Conservation (phyloP, 2,797 vertebrate species). For the Siniperca scherzeri region DNA sequence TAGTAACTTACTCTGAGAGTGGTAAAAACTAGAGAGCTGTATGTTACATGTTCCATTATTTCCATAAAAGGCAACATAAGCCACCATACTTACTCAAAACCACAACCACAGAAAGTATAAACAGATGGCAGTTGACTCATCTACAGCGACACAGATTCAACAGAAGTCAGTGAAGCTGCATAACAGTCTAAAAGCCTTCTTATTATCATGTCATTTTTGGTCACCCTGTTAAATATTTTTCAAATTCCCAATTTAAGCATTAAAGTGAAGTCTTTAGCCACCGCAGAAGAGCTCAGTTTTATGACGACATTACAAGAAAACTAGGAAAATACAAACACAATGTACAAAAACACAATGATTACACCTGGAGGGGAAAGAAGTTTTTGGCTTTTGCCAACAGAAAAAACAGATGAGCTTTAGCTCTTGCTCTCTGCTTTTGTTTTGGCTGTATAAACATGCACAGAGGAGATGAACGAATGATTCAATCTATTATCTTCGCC, state of each 20-base stretch:
- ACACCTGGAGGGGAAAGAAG: slow-evolving; percentile 28
- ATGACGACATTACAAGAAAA: slow-evolving; percentile 7
- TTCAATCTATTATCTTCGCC: slow-evolving; percentile 56
- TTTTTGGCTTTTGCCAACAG: slow-evolving; percentile 27
- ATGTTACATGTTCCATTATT: slow-evolving; percentile 24
- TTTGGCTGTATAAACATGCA: slow-evolving; percentile 54
- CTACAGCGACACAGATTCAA: slow-evolving; percentile 1
- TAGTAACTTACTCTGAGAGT: not conserved
- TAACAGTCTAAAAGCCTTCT: slow-evolving; percentile 5
- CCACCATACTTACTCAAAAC: slow-evolving; percentile 18
- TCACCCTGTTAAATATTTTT: slow-evolving; percentile 19
- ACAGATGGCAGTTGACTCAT: slow-evolving; percentile 42
- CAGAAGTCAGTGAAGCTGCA: slow-evolving; percentile 1
- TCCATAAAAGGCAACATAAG: slow-evolving; percentile 30
- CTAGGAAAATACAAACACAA: slow-evolving; percentile 20
- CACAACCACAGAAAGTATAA: slow-evolving; percentile 37
- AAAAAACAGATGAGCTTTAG: slow-evolving; percentile 44
- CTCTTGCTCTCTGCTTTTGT: slow-evolving; percentile 51
- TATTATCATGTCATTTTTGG: slow-evolving; percentile 1
- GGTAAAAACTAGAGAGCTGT: slow-evolving; percentile 12
- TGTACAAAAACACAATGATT: slow-evolving; percentile 31
- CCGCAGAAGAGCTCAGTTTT: not conserved
- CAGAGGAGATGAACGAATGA: slow-evolving; percentile 53
- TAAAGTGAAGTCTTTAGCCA: not conserved
- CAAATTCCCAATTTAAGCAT: not conserved